Evolutionary conservation across 64 coral and sea anemone genomes (phyloP).

Genomic region (Porites australiensis): DNA sequence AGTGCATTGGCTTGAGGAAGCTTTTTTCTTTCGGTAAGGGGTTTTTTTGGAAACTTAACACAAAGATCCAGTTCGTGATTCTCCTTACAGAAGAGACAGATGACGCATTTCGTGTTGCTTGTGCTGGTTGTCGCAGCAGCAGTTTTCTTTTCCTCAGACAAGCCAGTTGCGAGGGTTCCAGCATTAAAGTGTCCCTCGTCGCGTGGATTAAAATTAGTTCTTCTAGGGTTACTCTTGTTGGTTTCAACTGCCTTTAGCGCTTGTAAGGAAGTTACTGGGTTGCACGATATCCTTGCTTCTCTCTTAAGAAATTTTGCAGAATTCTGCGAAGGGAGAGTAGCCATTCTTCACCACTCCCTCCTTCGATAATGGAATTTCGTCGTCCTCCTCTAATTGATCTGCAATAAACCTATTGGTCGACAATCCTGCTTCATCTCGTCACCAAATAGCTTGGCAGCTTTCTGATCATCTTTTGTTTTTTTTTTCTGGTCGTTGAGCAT

Average conservation of each 20-base stretch:
- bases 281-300: too few species aligned
- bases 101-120: not conserved
- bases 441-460: constrained; percentile 48
- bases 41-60: not conserved
- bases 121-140: not conserved
- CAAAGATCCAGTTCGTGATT: not conserved
- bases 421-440: not conserved
- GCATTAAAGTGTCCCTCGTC: not conserved
- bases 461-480: constrained; percentile 12
- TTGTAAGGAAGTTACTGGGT: not conserved
- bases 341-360: not conserved
- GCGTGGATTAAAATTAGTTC: not conserved
- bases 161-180: not conserved
- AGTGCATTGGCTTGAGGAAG: not conserved
- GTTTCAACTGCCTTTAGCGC: not conserved
- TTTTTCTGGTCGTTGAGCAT: constrained; percentile 37
- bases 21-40: not conserved
- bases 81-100: not conserved
- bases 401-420: too few species aligned
- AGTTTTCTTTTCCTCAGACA: not conserved
- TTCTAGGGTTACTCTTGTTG: not conserved
- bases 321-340: too few species aligned
- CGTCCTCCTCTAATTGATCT: too few species aligned
- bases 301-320: too few species aligned
- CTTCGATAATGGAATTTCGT: too few species aligned